phyloP scores from a whole-genome alignment of 2,888 invertebrate genomes.

The Pyrrhia umbra region DNA sequence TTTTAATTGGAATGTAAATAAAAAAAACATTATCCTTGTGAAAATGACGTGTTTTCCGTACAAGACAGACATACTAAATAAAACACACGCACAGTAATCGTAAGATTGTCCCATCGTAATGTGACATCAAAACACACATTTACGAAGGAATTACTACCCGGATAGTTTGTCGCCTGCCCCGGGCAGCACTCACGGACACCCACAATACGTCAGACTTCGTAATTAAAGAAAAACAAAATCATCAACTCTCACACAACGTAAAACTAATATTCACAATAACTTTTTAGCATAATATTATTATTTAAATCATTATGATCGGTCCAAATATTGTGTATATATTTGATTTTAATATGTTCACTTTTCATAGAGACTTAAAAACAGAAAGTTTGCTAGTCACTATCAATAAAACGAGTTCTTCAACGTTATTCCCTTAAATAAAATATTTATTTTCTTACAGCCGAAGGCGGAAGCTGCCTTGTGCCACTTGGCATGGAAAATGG shows the following conservation, averaged over 20 bases:
- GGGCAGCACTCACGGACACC: constrained; percentile 15
- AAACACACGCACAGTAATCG: constrained; percentile 18
- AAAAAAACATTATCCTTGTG: neutral
- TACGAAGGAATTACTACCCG: constrained; percentile 37
- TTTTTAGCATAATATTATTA: neutral
- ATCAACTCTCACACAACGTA: constrained; percentile 26
- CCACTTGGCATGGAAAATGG: constrained; percentile 97
- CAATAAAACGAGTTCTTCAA: constrained; percentile 17
- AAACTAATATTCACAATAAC: constrained; percentile 42
- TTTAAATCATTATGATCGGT: constrained; percentile 37
- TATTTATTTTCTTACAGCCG: constrained; percentile 72
- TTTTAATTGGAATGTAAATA: neutral
- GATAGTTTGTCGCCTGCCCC: constrained; percentile 26
- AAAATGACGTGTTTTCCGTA: neutral
- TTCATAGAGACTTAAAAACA: neutral
- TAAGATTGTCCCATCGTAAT: constrained; percentile 40
- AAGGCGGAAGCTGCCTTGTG: constrained; percentile 92
- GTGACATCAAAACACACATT: constrained; percentile 49
- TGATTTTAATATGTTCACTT: neutral
- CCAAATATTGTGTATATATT: neutral
- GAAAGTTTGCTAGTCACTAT: neutral
- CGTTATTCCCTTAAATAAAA: constrained; percentile 24
- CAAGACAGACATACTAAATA: neutral
- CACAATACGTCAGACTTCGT: constrained; percentile 51
- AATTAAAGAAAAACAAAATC: constrained; percentile 73